Evolutionary conservation across 2,797 vertebrate genomes (phyloP).

Genomic region (Steatocranus sp.): DNA sequence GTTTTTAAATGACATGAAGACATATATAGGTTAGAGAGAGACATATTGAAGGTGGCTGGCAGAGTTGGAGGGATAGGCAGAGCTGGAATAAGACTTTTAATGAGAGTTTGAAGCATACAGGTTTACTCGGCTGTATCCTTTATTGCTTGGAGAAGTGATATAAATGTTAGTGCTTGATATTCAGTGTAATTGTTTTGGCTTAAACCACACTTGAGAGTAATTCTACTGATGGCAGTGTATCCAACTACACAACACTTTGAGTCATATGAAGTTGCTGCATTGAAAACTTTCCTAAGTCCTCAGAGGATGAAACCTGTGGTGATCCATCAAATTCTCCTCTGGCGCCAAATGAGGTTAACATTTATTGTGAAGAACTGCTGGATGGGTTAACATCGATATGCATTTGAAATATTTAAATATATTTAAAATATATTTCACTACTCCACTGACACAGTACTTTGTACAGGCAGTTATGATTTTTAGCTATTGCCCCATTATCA

Average conservation of each 20-base stretch:
- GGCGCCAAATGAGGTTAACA: neutral
- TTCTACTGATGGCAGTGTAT: neutral
- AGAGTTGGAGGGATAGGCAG: neutral
- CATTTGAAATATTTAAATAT: neutral
- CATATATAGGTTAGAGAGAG: neutral
- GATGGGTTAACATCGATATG: neutral
- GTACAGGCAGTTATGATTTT: neutral
- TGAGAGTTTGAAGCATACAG: neutral
- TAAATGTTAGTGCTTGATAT: neutral
- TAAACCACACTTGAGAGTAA: neutral
- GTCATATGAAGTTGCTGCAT: neutral
- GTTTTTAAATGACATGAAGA: neutral
- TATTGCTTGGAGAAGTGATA: neutral
- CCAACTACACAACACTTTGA: neutral
- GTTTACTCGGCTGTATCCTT: neutral
- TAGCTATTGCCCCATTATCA: neutral
- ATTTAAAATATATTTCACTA: neutral
- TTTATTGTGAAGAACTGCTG: neutral
- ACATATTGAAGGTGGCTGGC: conserved; percentile 13
- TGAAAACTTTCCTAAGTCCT: neutral
- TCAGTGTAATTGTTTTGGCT: neutral
- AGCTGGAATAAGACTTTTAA: neutral
- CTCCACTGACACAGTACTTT: neutral
- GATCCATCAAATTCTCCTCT: neutral
- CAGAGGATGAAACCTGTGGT: neutral